These are phyloP conservation scores for Calephelis nemesis DNA, from an alignment of 1,140 invertebrate genomes.

Conservation along the genomic window DNA sequence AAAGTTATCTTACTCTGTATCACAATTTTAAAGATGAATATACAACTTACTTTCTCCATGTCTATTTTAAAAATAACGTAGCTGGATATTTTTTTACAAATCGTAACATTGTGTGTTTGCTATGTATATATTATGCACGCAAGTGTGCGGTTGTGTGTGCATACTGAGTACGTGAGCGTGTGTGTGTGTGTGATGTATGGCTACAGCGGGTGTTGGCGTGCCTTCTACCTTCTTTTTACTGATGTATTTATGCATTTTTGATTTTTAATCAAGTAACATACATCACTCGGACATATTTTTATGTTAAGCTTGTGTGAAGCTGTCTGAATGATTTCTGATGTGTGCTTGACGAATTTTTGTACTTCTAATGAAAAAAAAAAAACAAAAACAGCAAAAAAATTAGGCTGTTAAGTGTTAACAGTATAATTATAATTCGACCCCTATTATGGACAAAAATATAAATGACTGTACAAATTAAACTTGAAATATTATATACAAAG, in stretches of 20 bases:
- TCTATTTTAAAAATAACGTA: no score
- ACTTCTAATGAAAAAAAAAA: slow-evolving; percentile 34
- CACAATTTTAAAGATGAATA: neutral
- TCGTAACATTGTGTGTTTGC: slow-evolving; percentile 21
- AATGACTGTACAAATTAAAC: no score
- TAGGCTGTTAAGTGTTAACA: slow-evolving; percentile 40
- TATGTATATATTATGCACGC: slow-evolving; percentile 22
- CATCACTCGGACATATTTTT: slow-evolving; percentile 23
- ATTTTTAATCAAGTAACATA: slow-evolving; percentile 39
- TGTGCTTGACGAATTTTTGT: slow-evolving; percentile 24
- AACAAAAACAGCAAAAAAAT: slow-evolving; percentile 43
- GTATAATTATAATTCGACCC: slow-evolving; percentile 14
- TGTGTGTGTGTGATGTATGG: slow-evolving; percentile 40
- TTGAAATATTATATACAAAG: neutral
- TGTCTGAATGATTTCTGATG: slow-evolving; percentile 15
- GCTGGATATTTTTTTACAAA: slow-evolving; percentile 13
- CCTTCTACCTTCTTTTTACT: slow-evolving; percentile 45
- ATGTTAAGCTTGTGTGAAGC: slow-evolving; percentile 14
- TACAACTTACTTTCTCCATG: no score
- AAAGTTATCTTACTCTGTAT: no score
- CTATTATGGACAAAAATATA: neutral
- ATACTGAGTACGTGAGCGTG: no score
- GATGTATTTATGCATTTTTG: slow-evolving; percentile 56
- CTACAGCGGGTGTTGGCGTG: slow-evolving; percentile 48
- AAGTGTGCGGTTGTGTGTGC: slow-evolving; percentile 32